Base-by-base conservation (phyloP, 2,113 vertebrate species). In the Hipposideros armiger region DNA sequence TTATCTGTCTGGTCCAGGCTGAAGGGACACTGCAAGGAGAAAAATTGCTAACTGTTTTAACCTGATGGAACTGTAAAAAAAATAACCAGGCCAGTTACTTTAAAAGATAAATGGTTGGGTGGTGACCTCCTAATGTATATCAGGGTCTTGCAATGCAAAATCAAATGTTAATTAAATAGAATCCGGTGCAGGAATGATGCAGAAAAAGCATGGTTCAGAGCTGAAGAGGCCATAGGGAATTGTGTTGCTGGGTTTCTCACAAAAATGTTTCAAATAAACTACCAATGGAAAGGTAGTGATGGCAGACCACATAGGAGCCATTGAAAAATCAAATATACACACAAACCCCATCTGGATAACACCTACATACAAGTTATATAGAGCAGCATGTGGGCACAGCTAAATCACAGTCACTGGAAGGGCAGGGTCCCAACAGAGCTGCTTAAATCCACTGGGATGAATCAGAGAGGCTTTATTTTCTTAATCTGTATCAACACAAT, bases 31-130 rank as follows among this genome's bases (percentile, higher is more conserved):
- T 97, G 98, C 98, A 98, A 98, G 98, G 98, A 99, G 98, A 98
- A 98, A 98, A 98, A 98, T 98, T 98, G 98, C 98, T 98, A 98
- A 98, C 98, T 98, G 97, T 98, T 99, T 98, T 99, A 98, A 98
- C 98, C 98, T 98, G 98, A 98, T 98, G 97, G 98, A 98, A 98
- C 98, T 98, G 95, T 0, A 83, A 97, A 96, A 97, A 96, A 98
- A 97, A 98, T 97, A 97, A 96, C 91, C 95, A 94, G 73, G 42
- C 97, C 97, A 98, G 98, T 98, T 98, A 98, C 97, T 98, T 98
- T 98, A 98, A 95, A 94, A 98, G 98, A 98, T 98, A 98, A 98
- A 98, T 98, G 98, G 87, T 92, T 98, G 97, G 97, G 97, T 96
- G 95, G 90, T 90, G 97, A 97, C 98, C 98, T 97, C 96, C 97